Percentiles rank a stretch among this genome's conserved stretches.
phyloP scores from a whole-genome alignment of 2,113 vertebrate genomes.

The Varanus komodoensis region DNA sequence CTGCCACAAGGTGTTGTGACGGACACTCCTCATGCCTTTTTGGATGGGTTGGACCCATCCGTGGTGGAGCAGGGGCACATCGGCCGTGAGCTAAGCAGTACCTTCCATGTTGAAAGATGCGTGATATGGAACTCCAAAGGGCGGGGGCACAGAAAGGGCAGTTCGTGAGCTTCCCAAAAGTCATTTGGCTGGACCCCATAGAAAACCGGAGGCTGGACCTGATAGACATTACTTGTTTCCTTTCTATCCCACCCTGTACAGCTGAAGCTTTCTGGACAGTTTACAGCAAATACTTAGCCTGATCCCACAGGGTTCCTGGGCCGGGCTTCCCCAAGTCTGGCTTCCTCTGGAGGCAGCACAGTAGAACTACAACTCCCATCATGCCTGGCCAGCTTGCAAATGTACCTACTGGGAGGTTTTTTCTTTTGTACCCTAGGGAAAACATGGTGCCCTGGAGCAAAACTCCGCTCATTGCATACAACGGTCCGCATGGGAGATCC shows the following conservation, averaged over 20 bases:
- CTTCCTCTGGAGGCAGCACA: too few species aligned
- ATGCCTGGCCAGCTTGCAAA: neutral
- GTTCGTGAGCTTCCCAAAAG: neutral
- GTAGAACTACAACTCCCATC: too few species aligned
- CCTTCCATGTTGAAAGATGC: neutral
- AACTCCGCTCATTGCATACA: neutral
- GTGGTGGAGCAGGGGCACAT: neutral
- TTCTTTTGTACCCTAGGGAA: neutral
- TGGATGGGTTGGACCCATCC: neutral
- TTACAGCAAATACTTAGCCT: too few species aligned
- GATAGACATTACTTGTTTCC: neutral
- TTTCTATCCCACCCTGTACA: too few species aligned
- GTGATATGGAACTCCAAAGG: neutral
- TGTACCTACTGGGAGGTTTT: neutral
- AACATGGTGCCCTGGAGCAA: neutral
- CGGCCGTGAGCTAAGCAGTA: neutral
- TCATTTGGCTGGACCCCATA: neutral
- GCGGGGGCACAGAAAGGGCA: accelerated
- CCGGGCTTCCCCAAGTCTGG: too few species aligned
- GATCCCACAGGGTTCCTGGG: neutral
- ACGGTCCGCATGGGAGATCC: neutral
- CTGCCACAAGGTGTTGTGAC: neutral
- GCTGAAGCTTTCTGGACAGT: too few species aligned
- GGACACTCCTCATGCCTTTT: neutral
- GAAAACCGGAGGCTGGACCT: neutral